phyloP scores from a whole-genome alignment of 2,888 invertebrate genomes.

The Apodemia duryi region DNA sequence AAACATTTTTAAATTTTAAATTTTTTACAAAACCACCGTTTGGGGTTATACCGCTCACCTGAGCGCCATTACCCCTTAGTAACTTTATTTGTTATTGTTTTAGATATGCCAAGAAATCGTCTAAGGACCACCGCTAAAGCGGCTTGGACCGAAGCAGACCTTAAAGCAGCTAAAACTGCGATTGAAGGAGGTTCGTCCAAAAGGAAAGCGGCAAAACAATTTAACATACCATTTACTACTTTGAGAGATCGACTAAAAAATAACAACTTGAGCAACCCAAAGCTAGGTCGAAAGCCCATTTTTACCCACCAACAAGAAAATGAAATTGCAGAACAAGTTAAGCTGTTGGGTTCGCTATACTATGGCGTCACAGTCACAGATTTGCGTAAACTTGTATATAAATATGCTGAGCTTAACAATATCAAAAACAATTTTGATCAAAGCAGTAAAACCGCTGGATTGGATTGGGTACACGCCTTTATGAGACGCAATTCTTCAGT shows the following conservation, averaged over 20 bases:
- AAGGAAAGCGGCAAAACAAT: not conserved
- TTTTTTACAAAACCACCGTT: not conserved
- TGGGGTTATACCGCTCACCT: not conserved
- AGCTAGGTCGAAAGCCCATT: not conserved
- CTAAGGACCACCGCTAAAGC: not conserved
- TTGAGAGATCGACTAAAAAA: not conserved
- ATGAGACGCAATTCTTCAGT: slow-evolving; percentile 22
- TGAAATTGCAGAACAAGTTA: not conserved
- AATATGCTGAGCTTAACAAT: not conserved
- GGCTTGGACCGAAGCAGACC: not conserved
- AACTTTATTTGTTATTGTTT: not conserved
- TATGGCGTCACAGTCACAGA: not conserved
- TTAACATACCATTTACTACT: not conserved
- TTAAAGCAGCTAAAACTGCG: not conserved
- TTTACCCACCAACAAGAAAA: not conserved
- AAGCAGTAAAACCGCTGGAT: slow-evolving; percentile 29
- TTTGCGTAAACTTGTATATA: not conserved
- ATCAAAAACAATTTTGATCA: slow-evolving; percentile 19
- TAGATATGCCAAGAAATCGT: slow-evolving; percentile 2
- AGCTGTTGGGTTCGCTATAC: not conserved
- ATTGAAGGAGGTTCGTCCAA: not conserved
- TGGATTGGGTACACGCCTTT: slow-evolving; percentile 31
- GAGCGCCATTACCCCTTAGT: slow-evolving; percentile 8
- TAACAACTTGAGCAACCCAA: not conserved
- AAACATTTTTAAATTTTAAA: not conserved